Conservation (phyloP, 2,888 invertebrate genomes). For the Bellardia bayeri region DNA sequence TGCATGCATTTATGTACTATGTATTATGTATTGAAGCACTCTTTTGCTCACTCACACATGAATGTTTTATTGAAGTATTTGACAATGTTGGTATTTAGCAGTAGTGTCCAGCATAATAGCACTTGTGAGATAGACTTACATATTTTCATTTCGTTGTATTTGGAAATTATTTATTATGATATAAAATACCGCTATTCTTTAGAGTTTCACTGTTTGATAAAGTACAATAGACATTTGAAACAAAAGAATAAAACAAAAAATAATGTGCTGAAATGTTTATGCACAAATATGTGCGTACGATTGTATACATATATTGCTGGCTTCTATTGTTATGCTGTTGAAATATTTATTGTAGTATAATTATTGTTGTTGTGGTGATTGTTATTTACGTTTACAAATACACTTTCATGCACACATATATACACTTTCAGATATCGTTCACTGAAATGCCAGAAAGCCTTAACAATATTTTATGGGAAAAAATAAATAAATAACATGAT, state of each 20-base stretch:
- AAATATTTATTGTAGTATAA: constrained; percentile 67
- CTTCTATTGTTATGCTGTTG: constrained; percentile 39
- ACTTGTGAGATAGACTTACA: neutral
- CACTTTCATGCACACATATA: neutral
- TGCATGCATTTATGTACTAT: no score
- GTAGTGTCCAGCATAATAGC: neutral
- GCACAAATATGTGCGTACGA: neutral
- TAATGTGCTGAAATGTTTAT: constrained; percentile 29
- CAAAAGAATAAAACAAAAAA: constrained; percentile 24
- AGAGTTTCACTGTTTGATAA: neutral
- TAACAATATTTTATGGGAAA: no score
- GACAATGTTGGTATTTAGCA: constrained; percentile 39
- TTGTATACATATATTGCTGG: neutral
- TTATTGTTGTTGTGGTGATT: constrained; percentile 56
- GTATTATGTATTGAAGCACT: no score
- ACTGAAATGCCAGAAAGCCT: no score
- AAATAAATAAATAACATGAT: no score
- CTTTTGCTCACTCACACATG: constrained; percentile 3
- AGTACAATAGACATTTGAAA: constrained; percentile 6
- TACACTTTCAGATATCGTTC: neutral
- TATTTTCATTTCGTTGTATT: neutral
- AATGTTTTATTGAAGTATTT: constrained; percentile 53
- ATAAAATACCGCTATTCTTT: neutral
- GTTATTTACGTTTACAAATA: constrained; percentile 25
- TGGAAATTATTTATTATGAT: neutral